Percentiles rank a stretch among this genome's conserved stretches.
Conservation (phyloP, 2,888 invertebrate genomes). For the Pheosia tremula region DNA sequence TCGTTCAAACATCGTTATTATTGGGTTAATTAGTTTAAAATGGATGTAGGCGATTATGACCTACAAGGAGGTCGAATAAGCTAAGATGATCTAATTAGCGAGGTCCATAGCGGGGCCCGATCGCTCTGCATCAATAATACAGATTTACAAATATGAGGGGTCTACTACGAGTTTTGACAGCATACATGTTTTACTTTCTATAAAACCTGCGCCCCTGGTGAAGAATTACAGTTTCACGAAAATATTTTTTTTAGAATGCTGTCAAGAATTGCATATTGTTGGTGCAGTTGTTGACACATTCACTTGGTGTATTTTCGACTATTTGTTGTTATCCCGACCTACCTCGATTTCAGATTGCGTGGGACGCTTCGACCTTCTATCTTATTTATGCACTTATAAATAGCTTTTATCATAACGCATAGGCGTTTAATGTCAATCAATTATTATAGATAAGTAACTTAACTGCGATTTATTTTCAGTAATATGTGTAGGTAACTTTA, state of each 20-base stretch:
- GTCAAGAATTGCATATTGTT: not conserved
- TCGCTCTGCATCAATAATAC: constrained; percentile 48
- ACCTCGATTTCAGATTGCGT: constrained; percentile 68
- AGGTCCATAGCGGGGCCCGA: constrained; percentile 43
- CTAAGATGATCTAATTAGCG: constrained; percentile 53
- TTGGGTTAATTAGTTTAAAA: constrained; percentile 34
- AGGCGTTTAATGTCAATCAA: constrained; percentile 51
- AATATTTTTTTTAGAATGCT: not conserved
- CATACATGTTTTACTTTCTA: too few species aligned
- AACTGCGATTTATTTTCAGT: constrained; percentile 23
- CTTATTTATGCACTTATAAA: constrained; percentile 74
- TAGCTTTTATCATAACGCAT: constrained; percentile 61
- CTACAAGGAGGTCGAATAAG: constrained; percentile 46
- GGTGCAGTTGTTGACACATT: constrained; percentile 9
- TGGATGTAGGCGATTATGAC: constrained; percentile 45
- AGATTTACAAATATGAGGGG: constrained; percentile 48
- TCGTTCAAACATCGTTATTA: constrained; percentile 23
- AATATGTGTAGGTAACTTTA: constrained; percentile 16
- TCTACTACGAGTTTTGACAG: not conserved
- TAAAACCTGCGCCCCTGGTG: too few species aligned
- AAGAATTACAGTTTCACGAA: too few species aligned
- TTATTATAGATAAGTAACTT: constrained; percentile 42
- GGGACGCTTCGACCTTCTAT: constrained; percentile 64
- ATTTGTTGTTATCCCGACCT: constrained; percentile 73
- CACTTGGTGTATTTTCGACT: constrained; percentile 45